Evolutionary conservation across 2,797 vertebrate species (phyloP).

Genomic region (Crenuchus spilurus): DNA sequence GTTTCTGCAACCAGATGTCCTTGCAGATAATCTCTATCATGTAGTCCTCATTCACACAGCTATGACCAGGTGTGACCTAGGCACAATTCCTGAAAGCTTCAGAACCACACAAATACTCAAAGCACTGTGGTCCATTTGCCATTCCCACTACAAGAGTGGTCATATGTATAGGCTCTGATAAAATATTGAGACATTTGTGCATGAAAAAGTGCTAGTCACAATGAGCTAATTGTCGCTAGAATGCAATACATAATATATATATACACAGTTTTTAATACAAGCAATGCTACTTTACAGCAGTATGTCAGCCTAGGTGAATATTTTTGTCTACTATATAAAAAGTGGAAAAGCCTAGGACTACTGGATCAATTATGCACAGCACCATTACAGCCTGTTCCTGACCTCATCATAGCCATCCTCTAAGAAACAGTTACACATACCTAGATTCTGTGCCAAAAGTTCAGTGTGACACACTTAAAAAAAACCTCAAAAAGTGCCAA

Average conservation of each 20-base stretch:
- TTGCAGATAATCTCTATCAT: too few relatives aligned
- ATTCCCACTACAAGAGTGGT: neutral
- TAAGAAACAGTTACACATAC: neutral
- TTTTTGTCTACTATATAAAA: constrained; percentile 4
- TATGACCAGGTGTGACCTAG: neutral
- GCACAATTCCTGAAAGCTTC: constrained; percentile 11
- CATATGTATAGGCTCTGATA: constrained; percentile 9
- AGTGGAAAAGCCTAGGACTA: neutral
- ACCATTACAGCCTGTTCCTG: neutral
- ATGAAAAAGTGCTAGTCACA: neutral
- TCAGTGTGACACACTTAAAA: constrained; percentile 2
- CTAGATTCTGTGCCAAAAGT: neutral
- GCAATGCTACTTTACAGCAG: neutral
- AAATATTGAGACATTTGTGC: constrained; percentile 32
- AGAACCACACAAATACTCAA: constrained; percentile 42
- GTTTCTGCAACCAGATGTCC: too few relatives aligned
- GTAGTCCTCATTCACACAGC: constrained; percentile 1
- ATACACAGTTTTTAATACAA: neutral
- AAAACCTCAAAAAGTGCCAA: neutral
- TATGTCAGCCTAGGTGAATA: too few relatives aligned
- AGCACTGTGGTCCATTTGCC: constrained; percentile 4
- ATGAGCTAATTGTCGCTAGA: neutral
- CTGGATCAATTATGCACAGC: constrained; percentile 1
- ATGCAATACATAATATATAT: neutral
- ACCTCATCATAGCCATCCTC: neutral